Conservation (phyloP, 2,888 invertebrate species). For the Heliothis peltigera region DNA sequence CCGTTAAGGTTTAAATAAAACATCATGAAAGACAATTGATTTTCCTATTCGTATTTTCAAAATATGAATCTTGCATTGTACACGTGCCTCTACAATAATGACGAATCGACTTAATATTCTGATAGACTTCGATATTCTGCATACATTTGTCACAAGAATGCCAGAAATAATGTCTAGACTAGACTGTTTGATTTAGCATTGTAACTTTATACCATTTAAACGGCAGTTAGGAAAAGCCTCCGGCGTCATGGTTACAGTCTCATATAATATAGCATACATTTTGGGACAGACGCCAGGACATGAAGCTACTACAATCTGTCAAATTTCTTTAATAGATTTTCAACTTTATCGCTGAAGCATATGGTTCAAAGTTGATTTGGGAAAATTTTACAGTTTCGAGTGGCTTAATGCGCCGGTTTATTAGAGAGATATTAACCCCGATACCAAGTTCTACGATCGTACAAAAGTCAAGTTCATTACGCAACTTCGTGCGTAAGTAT, state of each 20-base stretch:
- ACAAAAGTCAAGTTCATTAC: constrained; percentile 50
- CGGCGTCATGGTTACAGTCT: constrained; percentile 19
- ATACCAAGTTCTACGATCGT: constrained; percentile 25
- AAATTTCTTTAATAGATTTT: too few species aligned
- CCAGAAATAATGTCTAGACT: constrained; percentile 38
- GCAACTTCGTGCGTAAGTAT: constrained; percentile 43
- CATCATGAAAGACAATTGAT: too few species aligned
- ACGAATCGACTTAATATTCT: constrained; percentile 31
- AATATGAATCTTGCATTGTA: background rate
- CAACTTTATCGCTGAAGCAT: too few species aligned
- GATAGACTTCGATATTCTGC: constrained; percentile 13
- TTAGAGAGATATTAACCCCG: constrained; percentile 9
- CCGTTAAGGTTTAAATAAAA: too few species aligned
- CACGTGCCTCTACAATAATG: background rate
- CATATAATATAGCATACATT: background rate
- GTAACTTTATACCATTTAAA: constrained; percentile 27
- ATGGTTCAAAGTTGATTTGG: too few species aligned
- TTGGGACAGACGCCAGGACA: too few species aligned
- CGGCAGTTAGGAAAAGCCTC: constrained; percentile 15
- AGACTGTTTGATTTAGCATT: constrained; percentile 44
- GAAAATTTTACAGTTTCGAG: too few species aligned
- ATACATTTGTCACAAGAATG: constrained; percentile 32
- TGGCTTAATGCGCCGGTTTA: too few species aligned
- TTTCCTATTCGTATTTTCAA: too few species aligned
- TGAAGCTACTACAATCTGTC: too few species aligned